Percentiles rank a stretch among this genome's conserved stretches.
Evolutionary conservation across 2,113 vertebrate species (phyloP).

Genomic region (Lophochroa leadbeateri): DNA sequence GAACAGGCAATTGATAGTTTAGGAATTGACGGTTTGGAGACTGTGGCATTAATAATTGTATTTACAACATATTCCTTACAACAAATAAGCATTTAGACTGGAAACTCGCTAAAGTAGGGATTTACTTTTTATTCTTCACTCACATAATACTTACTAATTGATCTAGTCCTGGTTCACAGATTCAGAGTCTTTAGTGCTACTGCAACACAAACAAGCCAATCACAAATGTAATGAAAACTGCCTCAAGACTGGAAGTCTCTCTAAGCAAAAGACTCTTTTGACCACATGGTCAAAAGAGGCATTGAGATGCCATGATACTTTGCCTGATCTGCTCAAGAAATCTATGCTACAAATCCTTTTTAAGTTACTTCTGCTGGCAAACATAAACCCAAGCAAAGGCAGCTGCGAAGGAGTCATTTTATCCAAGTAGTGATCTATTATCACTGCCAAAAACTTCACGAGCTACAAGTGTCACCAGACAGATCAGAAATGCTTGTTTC

Average conservation of each 20-base stretch:
- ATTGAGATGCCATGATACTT: neutral
- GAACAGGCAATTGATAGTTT: neutral
- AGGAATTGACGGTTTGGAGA: neutral
- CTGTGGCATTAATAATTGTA: neutral
- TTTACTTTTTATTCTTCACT: neutral
- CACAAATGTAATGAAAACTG: neutral
- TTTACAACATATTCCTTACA: neutral
- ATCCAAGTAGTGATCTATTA: neutral
- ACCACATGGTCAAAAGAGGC: neutral
- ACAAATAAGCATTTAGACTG: neutral
- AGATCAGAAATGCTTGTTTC: neutral
- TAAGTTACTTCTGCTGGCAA: neutral
- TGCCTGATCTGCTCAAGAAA: neutral
- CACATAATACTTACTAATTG: neutral
- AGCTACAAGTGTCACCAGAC: neutral
- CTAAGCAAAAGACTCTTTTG: neutral
- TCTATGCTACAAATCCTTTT: neutral
- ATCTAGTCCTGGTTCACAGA: neutral
- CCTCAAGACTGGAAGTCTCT: neutral
- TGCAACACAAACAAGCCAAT: neutral
- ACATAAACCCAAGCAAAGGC: neutral
- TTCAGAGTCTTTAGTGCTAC: neutral
- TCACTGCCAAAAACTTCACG: neutral
- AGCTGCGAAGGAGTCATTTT: neutral
- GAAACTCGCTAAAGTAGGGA: neutral